phyloP scores from a whole-genome alignment of 2,888 invertebrate genomes.

The Pteria penguin region DNA sequence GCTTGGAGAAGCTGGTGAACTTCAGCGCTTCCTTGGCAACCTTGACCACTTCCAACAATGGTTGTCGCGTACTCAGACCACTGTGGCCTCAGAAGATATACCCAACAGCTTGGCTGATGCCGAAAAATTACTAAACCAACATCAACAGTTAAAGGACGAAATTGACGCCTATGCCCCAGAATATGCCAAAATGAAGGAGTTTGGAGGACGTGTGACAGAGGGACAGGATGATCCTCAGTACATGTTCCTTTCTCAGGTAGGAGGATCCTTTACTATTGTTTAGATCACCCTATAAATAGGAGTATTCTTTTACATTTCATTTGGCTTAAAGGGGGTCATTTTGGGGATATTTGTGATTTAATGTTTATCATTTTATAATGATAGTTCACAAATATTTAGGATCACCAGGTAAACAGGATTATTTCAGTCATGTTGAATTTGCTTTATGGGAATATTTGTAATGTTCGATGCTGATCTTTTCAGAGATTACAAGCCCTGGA shows the following conservation, averaged over 20 bases:
- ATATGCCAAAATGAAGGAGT: conserved; percentile 99
- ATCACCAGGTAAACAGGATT: too few relatives aligned
- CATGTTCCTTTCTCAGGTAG: conserved; percentile 96
- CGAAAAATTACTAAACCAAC: conserved; percentile 96
- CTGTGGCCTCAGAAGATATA: conserved; percentile 82
- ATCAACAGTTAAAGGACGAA: conserved; percentile 98
- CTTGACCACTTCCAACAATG: conserved; percentile 99
- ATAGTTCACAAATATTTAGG: too few relatives aligned
- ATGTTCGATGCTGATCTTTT: too few relatives aligned
- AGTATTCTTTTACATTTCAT: not conserved
- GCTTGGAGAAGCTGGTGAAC: conserved; percentile 98
- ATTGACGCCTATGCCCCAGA: conserved; percentile 99
- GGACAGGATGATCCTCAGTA: conserved; percentile 96
- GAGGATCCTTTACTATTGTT: too few relatives aligned
- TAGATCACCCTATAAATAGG: too few relatives aligned
- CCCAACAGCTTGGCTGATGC: conserved; percentile 86
- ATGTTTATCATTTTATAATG: too few relatives aligned
- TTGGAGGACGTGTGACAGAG: conserved; percentile 87
- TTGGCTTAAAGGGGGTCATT: not conserved
- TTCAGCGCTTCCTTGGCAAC: conserved; percentile 92
- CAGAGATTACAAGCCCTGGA: conserved; percentile 95
- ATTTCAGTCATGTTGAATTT: too few relatives aligned
- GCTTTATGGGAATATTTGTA: too few relatives aligned
- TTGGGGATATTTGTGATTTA: too few relatives aligned
- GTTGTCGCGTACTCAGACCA: conserved; percentile 99